Conservation (phyloP, 2,888 invertebrate genomes). For the Ischnus inquisitorius region DNA sequence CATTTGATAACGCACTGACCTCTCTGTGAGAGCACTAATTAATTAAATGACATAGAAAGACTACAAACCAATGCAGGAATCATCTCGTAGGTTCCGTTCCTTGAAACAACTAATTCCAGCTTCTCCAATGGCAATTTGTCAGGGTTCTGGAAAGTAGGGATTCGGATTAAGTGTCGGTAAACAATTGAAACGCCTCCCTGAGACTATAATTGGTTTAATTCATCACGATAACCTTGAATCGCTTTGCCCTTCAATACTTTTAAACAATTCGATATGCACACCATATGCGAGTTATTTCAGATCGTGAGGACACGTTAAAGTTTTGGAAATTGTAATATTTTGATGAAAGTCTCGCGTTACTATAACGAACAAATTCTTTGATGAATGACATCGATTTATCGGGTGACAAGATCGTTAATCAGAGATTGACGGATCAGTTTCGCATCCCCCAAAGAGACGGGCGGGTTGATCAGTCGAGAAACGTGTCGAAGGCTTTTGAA, state of each 20-base stretch:
- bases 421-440: not conserved
- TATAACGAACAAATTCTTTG: too few relatives aligned
- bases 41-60: not conserved
- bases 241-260: too few relatives aligned
- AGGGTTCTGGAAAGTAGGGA: slow-evolving; percentile 77
- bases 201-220: not conserved
- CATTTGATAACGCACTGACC: too few relatives aligned
- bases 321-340: too few relatives aligned
- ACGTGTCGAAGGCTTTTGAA: not conserved
- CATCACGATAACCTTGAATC: not conserved
- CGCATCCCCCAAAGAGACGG: not conserved
- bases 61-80: slow-evolving; percentile 88
- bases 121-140: slow-evolving; percentile 82
- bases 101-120: slow-evolving; percentile 84
- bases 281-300: too few relatives aligned
- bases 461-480: not conserved
- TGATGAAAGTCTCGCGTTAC: too few relatives aligned
- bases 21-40: too few relatives aligned
- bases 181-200: not conserved
- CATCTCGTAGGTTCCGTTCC: slow-evolving; percentile 87
- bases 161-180: not conserved
- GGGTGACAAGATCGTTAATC: too few relatives aligned
- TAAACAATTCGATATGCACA: too few relatives aligned
- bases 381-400: too few relatives aligned
- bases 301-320: too few relatives aligned